These are phyloP conservation scores for Gobio gobio DNA, from an alignment of 2,113 vertebrate genomes.

Conservation along the genomic window DNA sequence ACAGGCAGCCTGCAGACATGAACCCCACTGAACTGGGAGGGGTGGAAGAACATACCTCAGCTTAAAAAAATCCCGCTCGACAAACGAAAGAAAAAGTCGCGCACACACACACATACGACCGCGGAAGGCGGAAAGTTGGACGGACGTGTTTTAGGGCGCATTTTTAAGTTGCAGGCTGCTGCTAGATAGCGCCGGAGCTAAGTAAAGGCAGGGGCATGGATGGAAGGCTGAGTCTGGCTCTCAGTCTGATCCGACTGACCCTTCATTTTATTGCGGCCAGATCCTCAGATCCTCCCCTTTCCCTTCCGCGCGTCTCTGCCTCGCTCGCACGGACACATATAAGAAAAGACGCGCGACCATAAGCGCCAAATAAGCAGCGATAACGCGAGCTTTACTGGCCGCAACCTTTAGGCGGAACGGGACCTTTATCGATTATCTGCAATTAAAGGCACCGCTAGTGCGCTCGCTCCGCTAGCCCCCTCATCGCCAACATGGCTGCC, in stretches of 20 bases:
- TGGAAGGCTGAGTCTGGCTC: conserved; percentile 80
- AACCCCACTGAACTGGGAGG: conserved; percentile 74
- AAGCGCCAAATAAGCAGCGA: conserved; percentile 59
- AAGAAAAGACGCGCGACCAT: conserved; percentile 73
- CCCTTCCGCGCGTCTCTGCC: conserved; percentile 74
- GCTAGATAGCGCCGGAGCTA: conserved; percentile 78
- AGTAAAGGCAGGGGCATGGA: conserved; percentile 71
- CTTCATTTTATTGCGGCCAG: conserved; percentile 89
- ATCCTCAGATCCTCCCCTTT: conserved; percentile 82
- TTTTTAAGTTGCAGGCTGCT: conserved; percentile 56
- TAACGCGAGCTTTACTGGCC: conserved; percentile 40
- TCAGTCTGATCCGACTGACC: conserved; percentile 87
- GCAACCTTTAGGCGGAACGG: conserved; percentile 71
- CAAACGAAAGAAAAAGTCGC: conserved; percentile 67
- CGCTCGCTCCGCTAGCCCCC: conserved; percentile 78
- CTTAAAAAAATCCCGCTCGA: conserved; percentile 64
- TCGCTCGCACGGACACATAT: conserved; percentile 72
- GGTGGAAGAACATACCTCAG: conserved; percentile 63
- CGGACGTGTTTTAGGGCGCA: conserved; percentile 72
- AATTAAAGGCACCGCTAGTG: conserved; percentile 74
- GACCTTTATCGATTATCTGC: conserved; percentile 79
- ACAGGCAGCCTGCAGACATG: conserved; percentile 77
- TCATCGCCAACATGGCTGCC: conserved; percentile 99
- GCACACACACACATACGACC: conserved; percentile 60
- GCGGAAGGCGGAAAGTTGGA: conserved; percentile 80